Conservation (phyloP, 2,113 vertebrate genomes). For the Gambusia affinis region DNA sequence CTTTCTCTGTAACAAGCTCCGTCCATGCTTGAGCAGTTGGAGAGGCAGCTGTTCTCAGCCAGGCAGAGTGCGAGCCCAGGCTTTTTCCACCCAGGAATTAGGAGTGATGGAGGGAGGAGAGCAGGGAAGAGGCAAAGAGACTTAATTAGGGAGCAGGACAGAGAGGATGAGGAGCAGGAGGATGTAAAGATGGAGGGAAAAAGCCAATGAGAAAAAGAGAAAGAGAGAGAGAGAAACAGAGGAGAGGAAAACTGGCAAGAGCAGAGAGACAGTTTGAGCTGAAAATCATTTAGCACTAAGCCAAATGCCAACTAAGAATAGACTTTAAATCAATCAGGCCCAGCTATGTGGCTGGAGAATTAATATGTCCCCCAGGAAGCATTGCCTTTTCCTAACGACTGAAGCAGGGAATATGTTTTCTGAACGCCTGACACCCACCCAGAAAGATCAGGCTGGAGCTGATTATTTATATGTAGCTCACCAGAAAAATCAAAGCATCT, state of each 20-base stretch:
- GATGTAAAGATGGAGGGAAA: constrained; percentile 11
- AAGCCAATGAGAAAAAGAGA: constrained; percentile 19
- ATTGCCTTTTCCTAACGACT: constrained; percentile 36
- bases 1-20: constrained; percentile 54
- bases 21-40: constrained; percentile 50
- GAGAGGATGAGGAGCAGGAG: constrained; percentile 30
- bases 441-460: background rate
- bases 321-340: constrained; percentile 80
- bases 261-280: constrained; percentile 66
- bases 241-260: constrained; percentile 28
- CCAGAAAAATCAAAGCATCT: constrained; percentile 1
- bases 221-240: background rate
- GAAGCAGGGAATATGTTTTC: constrained; percentile 35
- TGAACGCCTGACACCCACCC: constrained; percentile 17
- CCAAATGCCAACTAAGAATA: constrained; percentile 84
- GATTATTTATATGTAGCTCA: background rate
- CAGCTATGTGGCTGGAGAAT: constrained; percentile 67
- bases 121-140: constrained; percentile 20
- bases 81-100: constrained; percentile 50
- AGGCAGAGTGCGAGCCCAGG: constrained; percentile 17
- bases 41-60: constrained; percentile 54
- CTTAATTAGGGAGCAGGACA: constrained; percentile 60
- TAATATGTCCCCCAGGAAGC: constrained; percentile 71
- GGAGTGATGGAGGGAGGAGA: constrained; percentile 41
- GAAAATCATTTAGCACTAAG: constrained; percentile 80